Percentiles rank a stretch among this genome's conserved stretches.
These are phyloP conservation scores for Hydractinia echinata DNA, from an alignment of 30 jellyfish, hydroid and myxozoan genomes.

Conservation along the genomic window DNA sequence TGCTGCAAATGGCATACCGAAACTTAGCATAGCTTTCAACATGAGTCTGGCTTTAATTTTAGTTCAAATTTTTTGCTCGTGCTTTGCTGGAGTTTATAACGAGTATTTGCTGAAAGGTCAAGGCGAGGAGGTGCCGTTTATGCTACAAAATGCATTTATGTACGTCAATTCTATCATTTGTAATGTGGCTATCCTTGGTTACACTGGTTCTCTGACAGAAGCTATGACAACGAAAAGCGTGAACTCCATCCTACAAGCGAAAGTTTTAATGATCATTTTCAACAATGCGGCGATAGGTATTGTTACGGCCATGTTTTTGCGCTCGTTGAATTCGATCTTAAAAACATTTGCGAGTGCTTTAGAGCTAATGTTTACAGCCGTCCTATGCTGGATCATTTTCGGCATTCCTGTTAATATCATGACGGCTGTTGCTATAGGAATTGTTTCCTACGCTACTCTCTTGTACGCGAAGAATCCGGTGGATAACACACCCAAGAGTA, in stretches of 20 bases:
- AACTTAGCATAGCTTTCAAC: constrained; percentile 47
- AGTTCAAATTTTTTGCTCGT: constrained; percentile 92
- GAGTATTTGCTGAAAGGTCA: constrained; percentile 88
- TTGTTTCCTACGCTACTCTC: constrained; percentile 80
- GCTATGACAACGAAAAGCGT: constrained; percentile 60
- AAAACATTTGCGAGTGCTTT: constrained; percentile 97
- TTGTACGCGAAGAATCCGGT: constrained; percentile 93
- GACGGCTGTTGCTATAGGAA: constrained; percentile 77
- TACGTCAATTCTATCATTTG: constrained; percentile 74
- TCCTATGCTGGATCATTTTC: constrained; percentile 78
- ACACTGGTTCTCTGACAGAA: constrained; percentile 67
- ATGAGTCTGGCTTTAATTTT: constrained; percentile 56
- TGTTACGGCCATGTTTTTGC: constrained; percentile 87
- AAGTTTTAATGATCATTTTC: constrained; percentile 57
- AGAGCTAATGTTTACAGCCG: constrained; percentile 94
- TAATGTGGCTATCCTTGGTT: constrained; percentile 58
- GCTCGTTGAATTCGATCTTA: constrained; percentile 82
- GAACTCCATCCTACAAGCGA: constrained; percentile 56
- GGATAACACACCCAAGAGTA: constrained; percentile 65
- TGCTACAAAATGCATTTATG: constrained; percentile 96
- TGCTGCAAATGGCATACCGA: constrained; percentile 31
- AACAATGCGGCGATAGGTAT: constrained; percentile 97
- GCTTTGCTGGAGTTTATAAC: constrained; percentile 98
- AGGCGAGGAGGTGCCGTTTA: constrained; percentile 88
- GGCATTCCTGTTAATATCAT: constrained; percentile 70